Base-by-base conservation (phyloP, 2,888 invertebrate genomes). In the Drosophila pseudotalamancana region DNA sequence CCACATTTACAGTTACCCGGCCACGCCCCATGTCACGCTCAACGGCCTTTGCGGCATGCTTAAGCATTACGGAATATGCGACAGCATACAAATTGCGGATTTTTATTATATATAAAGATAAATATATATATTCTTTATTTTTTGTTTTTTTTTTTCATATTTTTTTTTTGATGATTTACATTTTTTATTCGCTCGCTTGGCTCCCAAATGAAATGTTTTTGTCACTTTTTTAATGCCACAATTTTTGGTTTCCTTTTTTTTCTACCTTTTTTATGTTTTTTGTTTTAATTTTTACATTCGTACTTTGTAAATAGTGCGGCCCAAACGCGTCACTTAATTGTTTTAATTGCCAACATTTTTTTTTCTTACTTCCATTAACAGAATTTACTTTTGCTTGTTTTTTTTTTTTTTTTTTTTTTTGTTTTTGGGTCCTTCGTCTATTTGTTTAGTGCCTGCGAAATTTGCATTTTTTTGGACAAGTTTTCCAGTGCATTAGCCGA, bases 41-140 rank as follows among this genome's bases (percentile, higher is more conserved):
- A 25, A 29, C 9, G 9, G 50, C 53, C 55, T 37, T 43, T 71
- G 79, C 25, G 3, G 25, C 69, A 63, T 73, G 73, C 72, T 86
- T 64, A 77, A 76, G 80, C 72, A 56, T 72, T 80, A 67, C 71
- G 56, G 65, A 84, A 84, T 84, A 78, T 84, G 83, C 87, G 87
- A 84, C 85, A 85, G 87, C 72, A 84, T 84, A 87, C 85, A 84
- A 87, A 84, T 87, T 84, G 85, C 57, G 85, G 83, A 84, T 84
- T 87, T 87, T 84, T 84, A 81, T 87, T 72, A 77, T 3, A 29
- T 6, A 27, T 4, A 27, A 1, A 43, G 4, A 18, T 4, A 27
- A 1, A 12, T 31, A 11, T 11, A 25, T 31, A 19, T 9, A 31
- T 8, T 18, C 18, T 12, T 18, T 1, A 9, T 27, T 3, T 25